Evolutionary conservation across 1,140 invertebrate species (phyloP).

Genomic region (Zaprionus ghesquierei): DNA sequence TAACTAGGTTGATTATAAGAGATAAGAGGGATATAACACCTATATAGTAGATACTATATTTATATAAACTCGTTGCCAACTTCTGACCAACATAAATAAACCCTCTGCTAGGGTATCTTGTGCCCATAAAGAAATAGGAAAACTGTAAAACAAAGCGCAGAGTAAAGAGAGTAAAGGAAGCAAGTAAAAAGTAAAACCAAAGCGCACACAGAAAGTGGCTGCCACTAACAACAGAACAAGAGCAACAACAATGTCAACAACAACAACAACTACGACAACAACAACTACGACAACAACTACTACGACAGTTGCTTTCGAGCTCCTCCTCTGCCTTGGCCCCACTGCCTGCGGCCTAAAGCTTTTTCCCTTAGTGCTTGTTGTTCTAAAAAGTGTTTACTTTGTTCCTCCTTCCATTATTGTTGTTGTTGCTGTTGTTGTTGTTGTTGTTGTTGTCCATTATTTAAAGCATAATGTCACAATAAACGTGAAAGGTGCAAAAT

Average conservation of each 20-base stretch:
- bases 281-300: not conserved
- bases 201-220: constrained; percentile 18
- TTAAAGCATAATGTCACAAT: constrained; percentile 80
- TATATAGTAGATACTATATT: too few relatives aligned
- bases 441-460: constrained; percentile 69
- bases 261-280: not conserved
- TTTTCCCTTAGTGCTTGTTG: constrained; percentile 30
- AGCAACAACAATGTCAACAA: not conserved
- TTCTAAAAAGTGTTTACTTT: constrained; percentile 71
- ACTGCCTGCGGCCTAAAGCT: not conserved
- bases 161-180: constrained; percentile 7
- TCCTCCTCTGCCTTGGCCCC: not conserved
- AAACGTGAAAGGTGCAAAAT: constrained; percentile 79
- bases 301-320: not conserved
- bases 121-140: constrained; percentile 3
- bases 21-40: too few relatives aligned
- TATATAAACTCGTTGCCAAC: not conserved
- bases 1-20: too few relatives aligned
- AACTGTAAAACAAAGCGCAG: not conserved
- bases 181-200: constrained; percentile 27
- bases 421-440: constrained; percentile 23
- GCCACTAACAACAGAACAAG: constrained; percentile 21
- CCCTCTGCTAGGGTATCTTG: not conserved
- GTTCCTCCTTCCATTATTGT: constrained; percentile 1
- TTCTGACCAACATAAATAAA: too few relatives aligned